Evolutionary conservation across 2,888 invertebrate genomes (phyloP), one percentile per base, ranked within the genome.

Genomic region (Dusona sp.): DNA sequence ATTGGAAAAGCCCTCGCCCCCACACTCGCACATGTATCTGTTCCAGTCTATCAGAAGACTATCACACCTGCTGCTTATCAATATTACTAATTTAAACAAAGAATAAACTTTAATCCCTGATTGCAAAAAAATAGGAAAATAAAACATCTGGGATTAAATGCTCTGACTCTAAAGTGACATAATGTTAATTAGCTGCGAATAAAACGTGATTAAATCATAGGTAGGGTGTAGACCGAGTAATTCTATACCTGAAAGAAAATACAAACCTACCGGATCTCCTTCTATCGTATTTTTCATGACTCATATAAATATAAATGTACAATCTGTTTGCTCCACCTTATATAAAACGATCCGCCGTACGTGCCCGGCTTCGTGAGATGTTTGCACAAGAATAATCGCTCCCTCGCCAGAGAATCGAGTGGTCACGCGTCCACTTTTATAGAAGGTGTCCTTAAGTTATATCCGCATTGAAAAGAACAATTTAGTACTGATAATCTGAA

Each of bases 1-100:
- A 90, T 93, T 45, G 94, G 94, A 72, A 94, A 94, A 88, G 91
- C 93, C 16, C 87, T 92, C 25, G 88, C 93, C 36, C 92, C 92
- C 13, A 84, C 92, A n/a, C 87, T 92, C 0, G 92, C 93, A 2
- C 92, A 92, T 42, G 91, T 92, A 25, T 89, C 93, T 11, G 90
- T 93, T 19, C 93, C 93, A 0, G 88, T 93, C 73, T 93, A 91
- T 84, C 93, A 92, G 83, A 93, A 92, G 78, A 92, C 92, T 22
- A 90, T 93, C 74, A 90, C 92, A 0, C 92, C 92, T 0, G 90
- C 91, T 33, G 78, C 85, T 19, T 90, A 90, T 82, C 90, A 90
- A 80, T 91, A 92, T 79, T 84, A 87, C 70, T 68, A 75, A 70
- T 11, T 68, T 25, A 4, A 3, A 22, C 29, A 3, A 42, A 42